Evolutionary conservation across 2,888 invertebrate genomes (phyloP), one percentile per base, ranked within the genome.

Genomic region (Eudemis profundana): DNA sequence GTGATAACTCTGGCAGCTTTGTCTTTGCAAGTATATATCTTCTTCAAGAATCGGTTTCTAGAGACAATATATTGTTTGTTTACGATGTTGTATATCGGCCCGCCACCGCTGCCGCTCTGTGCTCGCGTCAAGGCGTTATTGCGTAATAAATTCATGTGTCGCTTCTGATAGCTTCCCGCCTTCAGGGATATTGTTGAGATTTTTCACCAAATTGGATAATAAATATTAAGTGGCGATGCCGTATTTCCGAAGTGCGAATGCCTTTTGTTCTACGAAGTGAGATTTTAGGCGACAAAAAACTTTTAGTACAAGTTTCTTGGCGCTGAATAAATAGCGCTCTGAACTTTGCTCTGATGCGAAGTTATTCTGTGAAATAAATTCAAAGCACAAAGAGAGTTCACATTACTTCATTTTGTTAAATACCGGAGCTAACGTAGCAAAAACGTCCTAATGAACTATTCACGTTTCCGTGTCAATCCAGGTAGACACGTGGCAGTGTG

Each of bases 61-160:
- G 33, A 2, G 2, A 33, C 33, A 33, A 33, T 33, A 33, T 12
- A 33, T 33, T 33, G 33, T 33, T 5, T 33, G 8, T 33, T 33
- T 33, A 33, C 33, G 33, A 33, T 33, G 10, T 8, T 2, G 33
- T 33, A 8, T 33, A 33, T 8, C 10, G 8, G 3, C 14, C 44
- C 57, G 64, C 53, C 3, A 21, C 50, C 57, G 63, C 63, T 10
- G 3, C 36, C 65, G 59, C 65, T 60, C 65, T 15, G 38, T 2
- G 40, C 53, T 65, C 53, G 59, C 19, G 38, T 51, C 56, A 50
- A 40, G 65, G 61, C 68, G 72, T 72, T 78, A 80, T 79, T 74
- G 74, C 73, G 72, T 73, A 77, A 81, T 81, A 80, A 80, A 81
- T 79, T 74, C 74, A 73, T 71, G 74, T 72, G 78, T 80, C 79